These are phyloP conservation scores for Caenorhabditis brenneri DNA, from an alignment of 1,140 invertebrate species.

Conservation along the genomic window DNA sequence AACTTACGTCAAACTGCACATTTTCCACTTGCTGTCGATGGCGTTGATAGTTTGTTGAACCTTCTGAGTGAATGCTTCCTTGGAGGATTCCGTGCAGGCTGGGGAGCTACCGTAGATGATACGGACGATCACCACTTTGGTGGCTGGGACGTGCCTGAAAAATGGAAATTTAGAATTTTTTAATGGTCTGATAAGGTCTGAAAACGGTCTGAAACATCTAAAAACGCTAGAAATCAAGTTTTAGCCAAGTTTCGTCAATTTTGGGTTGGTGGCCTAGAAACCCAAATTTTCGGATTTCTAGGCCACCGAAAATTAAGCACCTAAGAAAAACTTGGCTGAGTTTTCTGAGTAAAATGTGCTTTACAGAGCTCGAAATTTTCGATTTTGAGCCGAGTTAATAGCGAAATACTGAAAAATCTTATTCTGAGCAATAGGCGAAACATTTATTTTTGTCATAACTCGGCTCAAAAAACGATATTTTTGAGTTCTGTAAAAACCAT, in stretches of 20 bases:
- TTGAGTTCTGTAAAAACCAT: too few species aligned
- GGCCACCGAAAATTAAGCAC: too few species aligned
- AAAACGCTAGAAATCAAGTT: not conserved
- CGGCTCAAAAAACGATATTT: not conserved
- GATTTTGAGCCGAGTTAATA: too few species aligned
- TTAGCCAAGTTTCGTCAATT: not conserved
- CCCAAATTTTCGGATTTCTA: too few species aligned
- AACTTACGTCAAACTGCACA: constrained; percentile 54
- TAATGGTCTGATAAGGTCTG: not conserved
- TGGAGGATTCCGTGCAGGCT: constrained; percentile 65
- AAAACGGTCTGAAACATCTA: not conserved
- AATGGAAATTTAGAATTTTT: not conserved
- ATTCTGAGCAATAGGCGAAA: not conserved
- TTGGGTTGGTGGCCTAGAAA: too few species aligned
- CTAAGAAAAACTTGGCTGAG: too few species aligned
- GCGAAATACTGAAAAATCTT: too few species aligned
- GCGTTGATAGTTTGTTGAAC: constrained; percentile 58
- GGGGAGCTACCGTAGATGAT: constrained; percentile 64
- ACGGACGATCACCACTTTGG: constrained; percentile 57
- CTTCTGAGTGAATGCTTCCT: constrained; percentile 63
- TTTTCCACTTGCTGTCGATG: constrained; percentile 65
- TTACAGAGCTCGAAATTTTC: too few species aligned
- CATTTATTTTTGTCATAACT: not conserved
- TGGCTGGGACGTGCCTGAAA: constrained; percentile 46
- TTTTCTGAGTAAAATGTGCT: too few species aligned